Evolutionary conservation across 2,888 invertebrate genomes (phyloP).

Genomic region (Andricus curvator): DNA sequence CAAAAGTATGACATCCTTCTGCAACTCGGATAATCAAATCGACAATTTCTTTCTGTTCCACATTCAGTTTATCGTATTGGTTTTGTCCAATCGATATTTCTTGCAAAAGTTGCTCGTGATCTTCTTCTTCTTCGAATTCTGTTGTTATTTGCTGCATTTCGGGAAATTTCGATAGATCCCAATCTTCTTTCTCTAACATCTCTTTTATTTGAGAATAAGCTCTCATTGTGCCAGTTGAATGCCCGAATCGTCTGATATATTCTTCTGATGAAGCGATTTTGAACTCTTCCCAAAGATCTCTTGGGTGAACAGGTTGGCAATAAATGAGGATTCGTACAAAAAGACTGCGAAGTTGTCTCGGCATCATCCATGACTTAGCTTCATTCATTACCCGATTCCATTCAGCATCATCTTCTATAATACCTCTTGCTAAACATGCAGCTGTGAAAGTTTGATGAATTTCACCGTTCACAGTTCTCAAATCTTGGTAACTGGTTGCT

Average conservation of each 20-base stretch:
- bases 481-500: slow-evolving; percentile 57
- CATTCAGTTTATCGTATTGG: slow-evolving; percentile 42
- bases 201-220: too few species aligned
- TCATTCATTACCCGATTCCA: too few species aligned
- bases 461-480: slow-evolving; percentile 61
- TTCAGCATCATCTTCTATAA: slow-evolving; percentile 43
- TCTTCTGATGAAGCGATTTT: slow-evolving; percentile 57
- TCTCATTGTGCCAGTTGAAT: too few species aligned
- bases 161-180: too few species aligned
- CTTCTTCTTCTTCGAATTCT: not conserved
- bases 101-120: too few species aligned
- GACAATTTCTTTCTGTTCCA: slow-evolving; percentile 53
- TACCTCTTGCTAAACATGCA: slow-evolving; percentile 43
- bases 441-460: slow-evolving; percentile 52
- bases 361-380: too few species aligned
- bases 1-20: too few species aligned
- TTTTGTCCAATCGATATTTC: not conserved
- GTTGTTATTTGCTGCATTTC: not conserved
- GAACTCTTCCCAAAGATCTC: slow-evolving; percentile 54
- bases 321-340: slow-evolving; percentile 63
- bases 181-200: too few species aligned
- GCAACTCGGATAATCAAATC: slow-evolving; percentile 31
- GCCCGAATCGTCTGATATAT: not conserved
- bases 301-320: slow-evolving; percentile 52
- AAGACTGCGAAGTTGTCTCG: slow-evolving; percentile 37